These are phyloP conservation scores for Drosophila subpulchrella DNA, from an alignment of 1,140 invertebrate genomes.

Conservation along the genomic window DNA sequence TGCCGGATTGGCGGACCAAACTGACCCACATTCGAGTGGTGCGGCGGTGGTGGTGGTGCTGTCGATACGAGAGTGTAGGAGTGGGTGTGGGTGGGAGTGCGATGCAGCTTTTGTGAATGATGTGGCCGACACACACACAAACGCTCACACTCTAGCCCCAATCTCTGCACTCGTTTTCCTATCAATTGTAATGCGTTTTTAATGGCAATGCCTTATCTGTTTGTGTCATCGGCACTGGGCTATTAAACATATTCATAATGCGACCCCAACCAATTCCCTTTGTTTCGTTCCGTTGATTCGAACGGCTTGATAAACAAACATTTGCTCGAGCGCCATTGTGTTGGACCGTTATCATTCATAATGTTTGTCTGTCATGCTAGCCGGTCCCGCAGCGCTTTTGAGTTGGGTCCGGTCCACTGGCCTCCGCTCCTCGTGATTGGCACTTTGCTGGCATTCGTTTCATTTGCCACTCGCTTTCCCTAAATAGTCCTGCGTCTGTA, in stretches of 20 bases:
- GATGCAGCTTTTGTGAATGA: conserved; percentile 74
- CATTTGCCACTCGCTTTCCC: conserved; percentile 23
- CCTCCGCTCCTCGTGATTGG: conserved; percentile 43
- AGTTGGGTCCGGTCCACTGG: conserved; percentile 59
- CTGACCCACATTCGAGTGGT: conserved; percentile 65
- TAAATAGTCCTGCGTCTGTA: conserved; percentile 28
- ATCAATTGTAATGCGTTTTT: conserved; percentile 83
- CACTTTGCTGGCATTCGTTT: conserved; percentile 52
- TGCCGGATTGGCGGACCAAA: conserved; percentile 32
- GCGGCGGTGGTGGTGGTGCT: conserved; percentile 5
- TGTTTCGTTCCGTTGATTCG: conserved; percentile 43
- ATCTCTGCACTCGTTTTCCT: conserved; percentile 31
- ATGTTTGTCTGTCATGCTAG: conserved; percentile 73
- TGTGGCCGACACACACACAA: conserved; percentile 39
- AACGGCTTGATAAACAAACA: conserved; percentile 60
- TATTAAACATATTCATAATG: conserved; percentile 78
- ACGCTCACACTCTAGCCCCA: conserved; percentile 14
- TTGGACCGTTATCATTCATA: conserved; percentile 75
- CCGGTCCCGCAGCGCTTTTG: conserved; percentile 51
- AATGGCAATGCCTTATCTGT: conserved; percentile 74
- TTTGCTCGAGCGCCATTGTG: conserved; percentile 59
- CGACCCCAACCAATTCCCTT: conserved; percentile 8
- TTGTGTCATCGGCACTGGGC: conserved; percentile 69
- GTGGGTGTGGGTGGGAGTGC: conserved; percentile 5
- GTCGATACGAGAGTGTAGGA: conserved; percentile 28